A percentile compares a stretch with the other conserved stretches of the same genome.
phyloP scores from a whole-genome alignment of 1,140 invertebrate species.

The Battus philenor region DNA sequence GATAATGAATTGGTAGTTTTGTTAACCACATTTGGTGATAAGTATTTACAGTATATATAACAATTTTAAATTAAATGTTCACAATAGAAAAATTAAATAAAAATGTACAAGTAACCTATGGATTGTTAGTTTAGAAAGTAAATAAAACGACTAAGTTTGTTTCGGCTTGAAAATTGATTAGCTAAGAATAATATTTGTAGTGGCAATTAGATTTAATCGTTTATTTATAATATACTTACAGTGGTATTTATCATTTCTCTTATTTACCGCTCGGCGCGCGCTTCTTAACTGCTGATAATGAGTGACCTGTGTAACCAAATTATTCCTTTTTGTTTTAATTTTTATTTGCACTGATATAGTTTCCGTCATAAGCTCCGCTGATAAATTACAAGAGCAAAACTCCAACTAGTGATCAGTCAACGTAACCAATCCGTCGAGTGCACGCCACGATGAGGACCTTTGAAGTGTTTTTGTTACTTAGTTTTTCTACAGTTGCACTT shows the following conservation, averaged over 20 bases:
- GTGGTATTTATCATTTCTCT: neutral
- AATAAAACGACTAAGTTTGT: no score
- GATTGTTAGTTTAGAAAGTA: no score
- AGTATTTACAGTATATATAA: no score
- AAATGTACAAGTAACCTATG: no score
- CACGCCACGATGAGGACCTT: slow-evolving; percentile 1
- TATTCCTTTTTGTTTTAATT: slow-evolving; percentile 1
- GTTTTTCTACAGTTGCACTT: slow-evolving; percentile 5
- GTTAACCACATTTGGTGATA: no score
- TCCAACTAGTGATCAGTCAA: neutral
- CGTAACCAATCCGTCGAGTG: neutral
- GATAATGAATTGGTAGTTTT: no score
- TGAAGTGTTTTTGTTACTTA: slow-evolving; percentile 7
- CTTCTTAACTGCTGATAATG: slow-evolving; percentile 9
- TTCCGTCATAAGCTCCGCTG: neutral
- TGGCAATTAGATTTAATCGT: neutral
- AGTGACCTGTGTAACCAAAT: slow-evolving; percentile 8
- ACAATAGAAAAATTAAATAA: no score
- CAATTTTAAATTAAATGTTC: no score
- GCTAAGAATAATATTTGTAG: no score
- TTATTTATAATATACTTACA: neutral
- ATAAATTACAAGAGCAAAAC: neutral
- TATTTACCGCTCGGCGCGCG: slow-evolving; percentile 2
- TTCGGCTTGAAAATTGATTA: no score
- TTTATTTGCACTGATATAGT: slow-evolving; percentile 11